A percentile compares a stretch with the other conserved stretches of the same genome.
Conservation (phyloP, 1,140 invertebrate species). For the Pantala flavescens region DNA sequence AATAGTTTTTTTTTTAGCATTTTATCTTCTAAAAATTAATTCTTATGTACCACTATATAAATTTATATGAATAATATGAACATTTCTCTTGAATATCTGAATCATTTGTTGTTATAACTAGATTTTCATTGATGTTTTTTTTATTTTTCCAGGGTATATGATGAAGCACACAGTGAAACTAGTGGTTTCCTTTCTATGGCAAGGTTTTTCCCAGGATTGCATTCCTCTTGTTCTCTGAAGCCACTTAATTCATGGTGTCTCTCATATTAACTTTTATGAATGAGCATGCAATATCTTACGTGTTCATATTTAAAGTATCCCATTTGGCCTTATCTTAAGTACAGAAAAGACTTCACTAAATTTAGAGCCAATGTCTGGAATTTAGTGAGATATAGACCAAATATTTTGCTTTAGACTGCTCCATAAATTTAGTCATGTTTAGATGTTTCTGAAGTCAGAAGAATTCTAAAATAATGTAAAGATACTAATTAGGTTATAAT, state of each 20-base stretch:
- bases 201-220: background rate
- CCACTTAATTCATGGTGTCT: background rate
- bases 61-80: too few relatives aligned
- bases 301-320: background rate
- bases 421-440: background rate
- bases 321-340: background rate
- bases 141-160: background rate
- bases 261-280: background rate
- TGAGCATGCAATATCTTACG: background rate
- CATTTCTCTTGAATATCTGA: too few relatives aligned
- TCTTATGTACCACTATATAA: too few relatives aligned
- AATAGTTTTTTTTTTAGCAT: too few relatives aligned
- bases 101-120: background rate
- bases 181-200: background rate
- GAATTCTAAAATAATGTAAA: too few relatives aligned
- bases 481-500: too few relatives aligned
- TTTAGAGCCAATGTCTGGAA: background rate
- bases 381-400: background rate
- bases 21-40: too few relatives aligned
- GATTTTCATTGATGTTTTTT: background rate
- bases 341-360: background rate
- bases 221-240: background rate
- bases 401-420: slow-evolving; percentile 2
- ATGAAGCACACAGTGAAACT: background rate
- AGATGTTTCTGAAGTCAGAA: too few relatives aligned